Evolutionary conservation across 2,113 vertebrate genomes (phyloP).

Genomic region (Phalacrocorax brasilianus): DNA sequence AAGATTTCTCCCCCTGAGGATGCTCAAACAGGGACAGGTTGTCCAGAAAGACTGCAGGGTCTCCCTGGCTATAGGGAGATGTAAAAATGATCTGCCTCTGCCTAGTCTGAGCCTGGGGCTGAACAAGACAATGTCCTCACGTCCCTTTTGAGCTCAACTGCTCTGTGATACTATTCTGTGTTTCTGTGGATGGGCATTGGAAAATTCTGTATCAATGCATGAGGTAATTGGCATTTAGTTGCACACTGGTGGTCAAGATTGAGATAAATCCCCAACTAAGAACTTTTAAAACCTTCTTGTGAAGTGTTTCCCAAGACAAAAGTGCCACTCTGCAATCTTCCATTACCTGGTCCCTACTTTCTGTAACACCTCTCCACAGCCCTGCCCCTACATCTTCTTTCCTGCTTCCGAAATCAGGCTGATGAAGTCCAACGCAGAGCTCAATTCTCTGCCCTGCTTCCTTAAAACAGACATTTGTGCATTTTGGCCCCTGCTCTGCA

Average conservation of each 20-base stretch:
- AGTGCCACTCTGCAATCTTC: neutral
- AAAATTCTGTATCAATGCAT: neutral
- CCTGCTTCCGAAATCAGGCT: neutral
- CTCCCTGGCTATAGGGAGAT: neutral
- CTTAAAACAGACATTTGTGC: neutral
- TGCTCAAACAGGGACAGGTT: neutral
- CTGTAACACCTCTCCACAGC: rapidly evolving
- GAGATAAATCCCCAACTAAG: neutral
- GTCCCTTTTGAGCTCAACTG: neutral
- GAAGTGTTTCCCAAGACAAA: neutral
- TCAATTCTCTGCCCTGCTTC: neutral
- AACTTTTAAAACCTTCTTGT: neutral
- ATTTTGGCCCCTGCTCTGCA: neutral
- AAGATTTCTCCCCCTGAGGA: neutral
- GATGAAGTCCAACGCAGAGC: neutral
- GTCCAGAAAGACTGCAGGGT: neutral
- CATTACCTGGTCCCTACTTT: neutral
- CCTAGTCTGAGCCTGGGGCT: neutral
- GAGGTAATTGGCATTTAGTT: neutral
- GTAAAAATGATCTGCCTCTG: neutral
- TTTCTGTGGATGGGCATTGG: neutral
- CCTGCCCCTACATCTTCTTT: neutral
- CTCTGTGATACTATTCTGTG: neutral
- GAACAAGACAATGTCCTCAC: neutral
- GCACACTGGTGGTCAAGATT: neutral